phyloP scores from a whole-genome alignment of 2,797 vertebrate genomes.

The Gallinago stenura region DNA sequence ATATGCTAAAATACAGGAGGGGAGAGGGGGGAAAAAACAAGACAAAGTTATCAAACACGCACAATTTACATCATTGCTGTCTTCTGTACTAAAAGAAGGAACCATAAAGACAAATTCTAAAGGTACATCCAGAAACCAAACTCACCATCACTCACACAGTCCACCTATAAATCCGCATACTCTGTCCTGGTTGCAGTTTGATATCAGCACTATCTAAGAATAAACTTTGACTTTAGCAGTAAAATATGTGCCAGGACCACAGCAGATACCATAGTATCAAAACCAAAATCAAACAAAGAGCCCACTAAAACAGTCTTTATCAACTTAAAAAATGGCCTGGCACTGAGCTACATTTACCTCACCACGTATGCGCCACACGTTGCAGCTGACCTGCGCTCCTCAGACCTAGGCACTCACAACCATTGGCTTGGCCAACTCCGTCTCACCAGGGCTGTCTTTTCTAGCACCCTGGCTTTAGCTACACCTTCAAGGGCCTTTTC shows the following conservation, averaged over 20 bases:
- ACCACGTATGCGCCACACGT: accelerated
- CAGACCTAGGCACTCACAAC: not conserved
- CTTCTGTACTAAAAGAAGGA: constrained; percentile 7
- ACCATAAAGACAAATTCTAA: constrained; percentile 16
- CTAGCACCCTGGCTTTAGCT: not conserved
- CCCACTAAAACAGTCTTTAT: constrained; percentile 2
- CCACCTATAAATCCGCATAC: constrained; percentile 5
- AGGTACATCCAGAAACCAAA: constrained; percentile 4
- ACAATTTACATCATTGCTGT: constrained; percentile 21
- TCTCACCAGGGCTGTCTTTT: not conserved
- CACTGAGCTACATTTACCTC: not conserved
- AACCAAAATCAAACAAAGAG: constrained; percentile 27
- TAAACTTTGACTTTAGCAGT: constrained; percentile 28
- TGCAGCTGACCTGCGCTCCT: not conserved
- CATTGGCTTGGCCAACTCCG: not conserved
- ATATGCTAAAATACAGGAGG: constrained; percentile 88
- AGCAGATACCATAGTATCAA: not conserved
- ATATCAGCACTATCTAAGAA: constrained; percentile 4
- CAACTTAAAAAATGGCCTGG: not conserved
- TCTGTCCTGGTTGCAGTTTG: not conserved
- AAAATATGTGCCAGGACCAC: constrained; percentile 14
- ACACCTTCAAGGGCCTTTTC: not conserved
- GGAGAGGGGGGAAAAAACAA: constrained; percentile 28
- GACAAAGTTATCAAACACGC: constrained; percentile 23
- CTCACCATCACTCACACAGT: not conserved